These are phyloP conservation scores for Pyrocoelia pectoralis DNA, from an alignment of 2,888 invertebrate genomes.

Conservation along the genomic window DNA sequence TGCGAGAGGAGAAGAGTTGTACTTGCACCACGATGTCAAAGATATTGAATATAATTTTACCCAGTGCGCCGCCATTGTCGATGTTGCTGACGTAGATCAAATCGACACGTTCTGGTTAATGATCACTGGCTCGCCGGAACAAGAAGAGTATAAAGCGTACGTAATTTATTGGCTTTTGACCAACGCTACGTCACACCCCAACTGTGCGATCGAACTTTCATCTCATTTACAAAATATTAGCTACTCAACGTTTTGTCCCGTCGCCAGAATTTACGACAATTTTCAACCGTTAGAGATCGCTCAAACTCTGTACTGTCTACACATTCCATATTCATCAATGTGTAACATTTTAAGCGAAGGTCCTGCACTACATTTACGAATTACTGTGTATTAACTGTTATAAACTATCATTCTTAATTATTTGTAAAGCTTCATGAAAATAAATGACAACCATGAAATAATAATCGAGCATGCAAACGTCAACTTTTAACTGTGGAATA, in stretches of 20 bases:
- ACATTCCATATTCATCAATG: slow-evolving; percentile 49
- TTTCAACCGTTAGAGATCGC: slow-evolving; percentile 45
- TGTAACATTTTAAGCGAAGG: slow-evolving; percentile 51
- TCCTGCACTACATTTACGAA: slow-evolving; percentile 50
- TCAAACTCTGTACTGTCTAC: slow-evolving; percentile 49
- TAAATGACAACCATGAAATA: no score
- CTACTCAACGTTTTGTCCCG: slow-evolving; percentile 51
- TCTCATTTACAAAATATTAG: slow-evolving; percentile 49
- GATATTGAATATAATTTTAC: slow-evolving; percentile 46
- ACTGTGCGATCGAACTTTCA: slow-evolving; percentile 53
- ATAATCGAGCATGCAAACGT: no score
- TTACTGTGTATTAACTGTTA: slow-evolving; percentile 49
- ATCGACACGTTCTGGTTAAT: slow-evolving; percentile 55
- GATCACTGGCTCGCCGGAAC: slow-evolving; percentile 50
- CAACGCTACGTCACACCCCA: slow-evolving; percentile 48
- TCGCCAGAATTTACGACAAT: slow-evolving; percentile 47
- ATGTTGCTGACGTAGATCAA: slow-evolving; percentile 45
- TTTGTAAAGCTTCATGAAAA: no score
- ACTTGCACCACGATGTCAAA: slow-evolving; percentile 47
- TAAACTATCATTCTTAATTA: no score
- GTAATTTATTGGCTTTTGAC: slow-evolving; percentile 54
- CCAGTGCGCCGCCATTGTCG: slow-evolving; percentile 52
- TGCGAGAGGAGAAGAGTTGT: slow-evolving; percentile 48
- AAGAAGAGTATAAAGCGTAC: slow-evolving; percentile 43
- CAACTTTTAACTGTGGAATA: no score